Percentiles rank a stretch among this genome's conserved stretches.
Evolutionary conservation across 92 coral and sea anemone species (phyloP).

Genomic region (Blastomussa wellsi): DNA sequence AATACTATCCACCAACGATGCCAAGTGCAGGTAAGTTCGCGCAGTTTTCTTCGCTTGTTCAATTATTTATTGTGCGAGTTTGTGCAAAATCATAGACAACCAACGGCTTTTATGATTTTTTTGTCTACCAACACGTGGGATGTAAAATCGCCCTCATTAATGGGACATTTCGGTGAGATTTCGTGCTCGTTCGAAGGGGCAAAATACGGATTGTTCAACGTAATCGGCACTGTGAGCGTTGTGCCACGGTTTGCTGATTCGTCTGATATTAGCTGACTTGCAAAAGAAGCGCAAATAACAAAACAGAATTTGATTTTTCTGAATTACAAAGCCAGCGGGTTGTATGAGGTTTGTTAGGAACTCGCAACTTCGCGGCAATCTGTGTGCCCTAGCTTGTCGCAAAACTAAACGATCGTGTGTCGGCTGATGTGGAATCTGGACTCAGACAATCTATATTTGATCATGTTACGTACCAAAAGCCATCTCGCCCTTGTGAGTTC

Average conservation of each 20-base stretch:
- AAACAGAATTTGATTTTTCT: slow-evolving; percentile 20
- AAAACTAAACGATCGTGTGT: slow-evolving; percentile 22
- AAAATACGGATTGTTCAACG: slow-evolving; percentile 17
- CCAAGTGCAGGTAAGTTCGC: slow-evolving; percentile 48
- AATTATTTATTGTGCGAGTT: slow-evolving; percentile 73
- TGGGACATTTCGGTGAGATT: slow-evolving; percentile 8
- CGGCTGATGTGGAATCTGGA: slow-evolving; percentile 43
- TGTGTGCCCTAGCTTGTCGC: slow-evolving; percentile 47
- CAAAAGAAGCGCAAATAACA: slow-evolving; percentile 32
- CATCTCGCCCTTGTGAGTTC: slow-evolving; percentile 30
- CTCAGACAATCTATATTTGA: slow-evolving; percentile 23
- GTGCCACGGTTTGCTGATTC: slow-evolving; percentile 28
- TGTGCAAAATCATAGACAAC: slow-evolving; percentile 48
- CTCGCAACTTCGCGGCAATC: slow-evolving; percentile 15
- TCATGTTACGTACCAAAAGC: slow-evolving; percentile 41
- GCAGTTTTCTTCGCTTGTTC: slow-evolving; percentile 46
- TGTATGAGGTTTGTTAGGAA: neutral
- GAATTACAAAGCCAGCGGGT: slow-evolving; percentile 25
- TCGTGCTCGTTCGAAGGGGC: slow-evolving; percentile 31
- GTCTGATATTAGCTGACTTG: slow-evolving; percentile 46
- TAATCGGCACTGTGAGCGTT: slow-evolving; percentile 23
- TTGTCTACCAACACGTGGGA: slow-evolving; percentile 27
- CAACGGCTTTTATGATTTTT: slow-evolving; percentile 30
- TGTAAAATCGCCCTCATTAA: neutral
- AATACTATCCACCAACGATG: slow-evolving; percentile 44